Base-by-base conservation (phyloP, 1,140 invertebrate genomes). In the Drosophila tristis region DNA sequence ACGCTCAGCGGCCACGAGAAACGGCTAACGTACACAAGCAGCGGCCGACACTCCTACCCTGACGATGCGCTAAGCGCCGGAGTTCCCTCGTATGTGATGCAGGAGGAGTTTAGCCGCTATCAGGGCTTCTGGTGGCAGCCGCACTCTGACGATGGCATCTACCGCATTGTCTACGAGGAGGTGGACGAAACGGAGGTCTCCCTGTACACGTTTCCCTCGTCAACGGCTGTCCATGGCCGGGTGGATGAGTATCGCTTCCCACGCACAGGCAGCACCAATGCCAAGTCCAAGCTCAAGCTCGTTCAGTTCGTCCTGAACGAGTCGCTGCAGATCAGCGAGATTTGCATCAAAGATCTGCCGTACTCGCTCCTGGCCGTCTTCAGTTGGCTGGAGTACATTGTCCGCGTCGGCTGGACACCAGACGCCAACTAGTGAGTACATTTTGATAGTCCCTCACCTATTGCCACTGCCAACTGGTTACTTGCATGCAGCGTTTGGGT, bases 41-140 rank as follows among this genome's bases (percentile, higher is more conserved):
- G 95, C 93, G 96, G 96, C 78, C 93, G 94, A 50, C 92, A 92
- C 79, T 91, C 64, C 54, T 93, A 98, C 70, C 93, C 94, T 1
- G 96, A 97, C 77, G 97, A 98, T 93, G 97, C 97, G 1, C 90
- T 97, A 0, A 97, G 96, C 87, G 97, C 98, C 2, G 98, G 98
- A 1, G 95, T 98, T 29, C 98, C 98, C 0, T 98, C 97, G 7
- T 99, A 99, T 93, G 97, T 99, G 0, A 98, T 98, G 92, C 98
- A 99, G 93, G 98, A 99, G 93, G 98, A 99, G 93, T 99, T 99
- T 93, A 97, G 96, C 63, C 94, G 98, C 31, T 99, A 98, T 92
- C 96, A 96, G 72, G 98, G 98, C 0, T 99, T 97, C 92, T 99
- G 98, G 98, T 99, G 98, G 98, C 96, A 98, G 89, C 98, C 98